phyloP scores from a whole-genome alignment of 2,113 vertebrate genomes.

The Gavialis gangeticus region DNA sequence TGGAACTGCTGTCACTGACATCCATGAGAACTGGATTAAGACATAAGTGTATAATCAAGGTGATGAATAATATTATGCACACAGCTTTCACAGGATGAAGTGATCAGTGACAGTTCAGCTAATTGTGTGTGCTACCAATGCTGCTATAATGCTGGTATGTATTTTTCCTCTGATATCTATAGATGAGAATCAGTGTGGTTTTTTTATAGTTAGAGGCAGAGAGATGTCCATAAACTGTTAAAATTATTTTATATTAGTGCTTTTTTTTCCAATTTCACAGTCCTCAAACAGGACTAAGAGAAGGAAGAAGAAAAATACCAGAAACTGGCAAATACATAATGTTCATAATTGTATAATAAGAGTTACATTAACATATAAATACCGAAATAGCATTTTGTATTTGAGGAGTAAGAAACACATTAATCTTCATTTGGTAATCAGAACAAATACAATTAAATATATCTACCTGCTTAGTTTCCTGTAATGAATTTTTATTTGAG shows the following conservation, averaged over 20 bases:
- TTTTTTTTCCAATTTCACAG: too few species aligned
- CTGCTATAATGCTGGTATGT: background rate
- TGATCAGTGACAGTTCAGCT: background rate
- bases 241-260: too few species aligned
- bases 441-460: background rate
- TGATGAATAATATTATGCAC: background rate
- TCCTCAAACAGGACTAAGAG: background rate
- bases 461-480: conserved; percentile 1
- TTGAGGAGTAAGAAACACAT: background rate
- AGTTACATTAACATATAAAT: background rate
- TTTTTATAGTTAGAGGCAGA: background rate
- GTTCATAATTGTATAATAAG: background rate
- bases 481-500: background rate
- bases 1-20: background rate
- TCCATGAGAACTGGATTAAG: background rate
- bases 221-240: background rate
- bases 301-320: background rate
- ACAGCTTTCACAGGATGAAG: background rate
- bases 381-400: background rate
- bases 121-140: background rate
- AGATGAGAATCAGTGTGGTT: background rate
- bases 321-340: background rate
- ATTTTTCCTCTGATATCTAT: background rate
- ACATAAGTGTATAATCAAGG: background rate
- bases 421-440: background rate